A percentile compares a stretch with the other conserved stretches of the same genome.
Conservation (phyloP, 2,888 invertebrate species). For the Pyralis farinalis region DNA sequence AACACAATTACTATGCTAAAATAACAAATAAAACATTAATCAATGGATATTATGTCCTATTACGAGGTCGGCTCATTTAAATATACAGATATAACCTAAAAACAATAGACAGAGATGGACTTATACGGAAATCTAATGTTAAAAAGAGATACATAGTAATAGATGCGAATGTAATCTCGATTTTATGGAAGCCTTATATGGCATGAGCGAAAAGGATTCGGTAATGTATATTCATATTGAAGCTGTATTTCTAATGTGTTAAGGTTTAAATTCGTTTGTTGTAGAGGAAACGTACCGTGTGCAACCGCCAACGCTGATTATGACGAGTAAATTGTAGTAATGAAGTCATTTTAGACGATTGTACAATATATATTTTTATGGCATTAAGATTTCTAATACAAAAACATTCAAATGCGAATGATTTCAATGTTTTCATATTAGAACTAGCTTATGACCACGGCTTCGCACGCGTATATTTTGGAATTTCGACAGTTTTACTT, state of each 20-base stretch:
- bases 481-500: too few species aligned
- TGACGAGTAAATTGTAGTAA: slow-evolving; percentile 53
- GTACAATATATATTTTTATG: slow-evolving; percentile 8
- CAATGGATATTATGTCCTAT: slow-evolving; percentile 11
- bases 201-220: slow-evolving; percentile 45
- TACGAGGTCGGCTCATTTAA: slow-evolving; percentile 22
- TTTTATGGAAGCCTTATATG: slow-evolving; percentile 58
- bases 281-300: slow-evolving; percentile 47
- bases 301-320: slow-evolving; percentile 52
- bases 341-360: slow-evolving; percentile 44
- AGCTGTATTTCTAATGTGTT: slow-evolving; percentile 10
- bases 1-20: not conserved
- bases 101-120: slow-evolving; percentile 21
- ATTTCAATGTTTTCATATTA: too few species aligned
- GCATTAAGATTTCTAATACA: not conserved
- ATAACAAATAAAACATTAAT: slow-evolving; percentile 12
- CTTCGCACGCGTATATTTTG: too few species aligned
- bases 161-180: slow-evolving; percentile 54
- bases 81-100: slow-evolving; percentile 25
- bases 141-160: slow-evolving; percentile 33
- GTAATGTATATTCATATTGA: slow-evolving; percentile 22
- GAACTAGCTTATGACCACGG: too few species aligned
- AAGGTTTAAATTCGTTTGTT: slow-evolving; percentile 7
- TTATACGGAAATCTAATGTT: slow-evolving; percentile 14
- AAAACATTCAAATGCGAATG: too few species aligned